phyloP scores from a whole-genome alignment of 2,113 vertebrate genomes.

The Triplophysa tibetana region DNA sequence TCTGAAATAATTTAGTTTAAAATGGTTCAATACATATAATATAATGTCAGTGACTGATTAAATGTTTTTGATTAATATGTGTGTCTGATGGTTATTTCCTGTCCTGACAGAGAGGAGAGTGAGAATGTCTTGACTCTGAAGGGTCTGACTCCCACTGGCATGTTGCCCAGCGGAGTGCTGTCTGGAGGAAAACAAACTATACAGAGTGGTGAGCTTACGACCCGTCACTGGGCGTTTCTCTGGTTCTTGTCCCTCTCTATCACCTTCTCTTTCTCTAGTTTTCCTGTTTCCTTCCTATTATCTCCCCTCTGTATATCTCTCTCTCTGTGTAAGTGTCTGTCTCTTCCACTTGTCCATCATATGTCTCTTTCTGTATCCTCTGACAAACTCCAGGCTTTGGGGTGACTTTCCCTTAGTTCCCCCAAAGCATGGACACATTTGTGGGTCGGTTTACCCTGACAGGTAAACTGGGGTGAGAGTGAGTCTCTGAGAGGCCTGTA shows the following conservation, averaged over 20 bases:
- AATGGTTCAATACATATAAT: too few relatives aligned
- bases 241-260: slow-evolving; percentile 24
- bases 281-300: not conserved
- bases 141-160: slow-evolving; percentile 81
- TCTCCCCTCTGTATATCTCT: slow-evolving; percentile 1
- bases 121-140: slow-evolving; percentile 84
- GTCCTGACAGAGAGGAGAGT: slow-evolving; percentile 78
- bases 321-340: slow-evolving; percentile 26
- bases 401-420: slow-evolving; percentile 32
- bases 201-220: slow-evolving; percentile 75
- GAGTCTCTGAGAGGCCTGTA: slow-evolving; percentile 36
- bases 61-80: not conserved
- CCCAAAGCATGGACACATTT: slow-evolving; percentile 54
- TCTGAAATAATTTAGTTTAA: too few relatives aligned
- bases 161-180: slow-evolving; percentile 82
- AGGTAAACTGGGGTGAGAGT: slow-evolving; percentile 54
- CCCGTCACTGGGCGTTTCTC: slow-evolving; percentile 4
- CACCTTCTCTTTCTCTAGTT: slow-evolving; percentile 36
- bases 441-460: slow-evolving; percentile 46
- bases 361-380: slow-evolving; percentile 49
- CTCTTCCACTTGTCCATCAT: slow-evolving; percentile 47
- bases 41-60: not conserved
- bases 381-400: slow-evolving; percentile 54
- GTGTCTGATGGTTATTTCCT: not conserved
- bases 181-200: slow-evolving; percentile 81